These are phyloP conservation scores for Hoplodrina blanda DNA, from an alignment of 2,888 invertebrate genomes.

Conservation along the genomic window DNA sequence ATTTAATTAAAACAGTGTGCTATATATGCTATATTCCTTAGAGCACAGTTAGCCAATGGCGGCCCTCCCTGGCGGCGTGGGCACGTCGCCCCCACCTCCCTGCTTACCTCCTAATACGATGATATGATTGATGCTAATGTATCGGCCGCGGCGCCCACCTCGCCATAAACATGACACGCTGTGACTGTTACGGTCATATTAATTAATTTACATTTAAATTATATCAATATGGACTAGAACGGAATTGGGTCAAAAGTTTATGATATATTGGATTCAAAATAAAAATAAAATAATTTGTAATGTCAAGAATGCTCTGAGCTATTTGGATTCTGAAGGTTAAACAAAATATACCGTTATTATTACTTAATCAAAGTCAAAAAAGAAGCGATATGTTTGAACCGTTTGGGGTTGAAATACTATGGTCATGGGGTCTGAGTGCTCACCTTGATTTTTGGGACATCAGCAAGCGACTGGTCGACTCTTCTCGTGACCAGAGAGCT, in stretches of 20 bases:
- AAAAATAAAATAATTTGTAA: too few relatives aligned
- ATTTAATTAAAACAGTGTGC: too few relatives aligned
- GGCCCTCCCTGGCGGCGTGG: slow-evolving; percentile 26
- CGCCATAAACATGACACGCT: slow-evolving; percentile 25
- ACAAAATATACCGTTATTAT: neutral
- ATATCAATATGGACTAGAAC: slow-evolving; percentile 40
- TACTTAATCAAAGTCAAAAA: neutral
- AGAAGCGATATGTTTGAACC: too few relatives aligned
- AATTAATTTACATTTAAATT: slow-evolving; percentile 58
- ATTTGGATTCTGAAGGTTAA: slow-evolving; percentile 8
- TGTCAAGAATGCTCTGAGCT: slow-evolving; percentile 11
- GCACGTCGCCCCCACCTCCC: slow-evolving; percentile 44
- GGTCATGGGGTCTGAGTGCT: too few relatives aligned
- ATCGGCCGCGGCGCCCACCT: slow-evolving; percentile 43
- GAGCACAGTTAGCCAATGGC: slow-evolving; percentile 43
- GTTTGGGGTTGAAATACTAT: too few relatives aligned
- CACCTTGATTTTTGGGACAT: too few relatives aligned
- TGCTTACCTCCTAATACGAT: slow-evolving; percentile 40
- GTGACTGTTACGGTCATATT: slow-evolving; percentile 41
- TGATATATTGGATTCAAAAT: slow-evolving; percentile 44
- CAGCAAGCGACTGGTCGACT: too few relatives aligned
- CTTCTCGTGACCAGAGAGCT: too few relatives aligned
- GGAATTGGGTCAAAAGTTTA: slow-evolving; percentile 35
- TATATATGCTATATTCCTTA: too few relatives aligned
- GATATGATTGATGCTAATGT: slow-evolving; percentile 46